Base-by-base conservation (phyloP, 2,113 vertebrate species). In the Cryptomyrus ogoouensis region DNA sequence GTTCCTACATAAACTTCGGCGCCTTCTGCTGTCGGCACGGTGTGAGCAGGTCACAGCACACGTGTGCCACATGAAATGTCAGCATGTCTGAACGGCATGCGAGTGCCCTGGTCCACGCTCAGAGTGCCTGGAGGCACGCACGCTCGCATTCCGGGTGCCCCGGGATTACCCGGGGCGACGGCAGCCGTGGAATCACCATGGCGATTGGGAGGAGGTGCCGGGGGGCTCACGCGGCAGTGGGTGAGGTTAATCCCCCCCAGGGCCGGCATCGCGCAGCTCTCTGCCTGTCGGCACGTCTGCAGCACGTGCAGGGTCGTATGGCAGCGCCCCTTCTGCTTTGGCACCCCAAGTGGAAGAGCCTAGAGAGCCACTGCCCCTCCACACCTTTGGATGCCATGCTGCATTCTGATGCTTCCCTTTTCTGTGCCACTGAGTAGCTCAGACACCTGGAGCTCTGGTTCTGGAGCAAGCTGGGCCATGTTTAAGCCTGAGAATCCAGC, bases 241-340 rank as follows among this genome's bases (percentile, higher is more conserved):
- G 77, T 87, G 62, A 89, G 93, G 93, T 96, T 96, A 97, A 97
- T 97, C 97, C 96, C 95, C 50, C 95, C 94, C 94, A 93, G 95
- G 95, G 95, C 96, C 96, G 95, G 94, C 95, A 95, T 94, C 92
- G 86, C 90, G 91, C 92, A 91, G 95, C 95, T 17, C 39, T 83
- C 77, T 24, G 77, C 77, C 42, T 17, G 2, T 10, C 5, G 15
- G 62, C 62, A 70, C n/a, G 62, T 70, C 62, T 31, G 62, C 10
- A 24, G 77, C 77, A 44, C 42, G 77, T 83, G 31, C 42, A 21
- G 35, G 31, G 77, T 83, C 15, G 2, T 12, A 44, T 15, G 15
- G 77, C 95, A 94, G 95, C 2, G 1, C 58, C 88, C 42, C 10
- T 5, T 9, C 46, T 13, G 44, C n/a, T 24, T 47, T 85, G 83